phyloP scores from a whole-genome alignment of 35 echinoderm and acorn worm genomes.

The Strongylocentrotus purpuratus region DNA sequence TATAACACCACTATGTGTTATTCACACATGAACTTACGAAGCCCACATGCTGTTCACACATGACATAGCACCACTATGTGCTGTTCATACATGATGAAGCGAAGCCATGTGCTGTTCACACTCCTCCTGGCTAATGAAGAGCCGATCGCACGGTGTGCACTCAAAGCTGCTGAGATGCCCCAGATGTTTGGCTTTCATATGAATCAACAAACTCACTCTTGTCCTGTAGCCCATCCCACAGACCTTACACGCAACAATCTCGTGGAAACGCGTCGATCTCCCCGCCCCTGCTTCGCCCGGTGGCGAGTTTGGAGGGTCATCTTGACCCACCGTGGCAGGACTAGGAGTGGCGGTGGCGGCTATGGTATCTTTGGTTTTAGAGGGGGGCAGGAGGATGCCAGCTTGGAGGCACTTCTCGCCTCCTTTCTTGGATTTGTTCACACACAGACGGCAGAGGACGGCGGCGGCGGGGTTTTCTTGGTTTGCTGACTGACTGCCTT shows the following conservation, averaged over 20 bases:
- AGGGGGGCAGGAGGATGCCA: neutral
- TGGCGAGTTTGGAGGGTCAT: neutral
- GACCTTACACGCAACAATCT: conserved; percentile 29
- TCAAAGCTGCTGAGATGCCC: conserved; percentile 23
- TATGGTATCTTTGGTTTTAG: neutral
- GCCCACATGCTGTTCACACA: neutral
- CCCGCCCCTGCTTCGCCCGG: neutral
- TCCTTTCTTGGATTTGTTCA: conserved; percentile 15
- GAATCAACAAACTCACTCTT: neutral
- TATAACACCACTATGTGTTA: neutral
- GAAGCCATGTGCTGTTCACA: conserved; percentile 19
- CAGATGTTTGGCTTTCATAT: conserved; percentile 35
- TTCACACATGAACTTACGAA: neutral
- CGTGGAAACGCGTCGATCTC: conserved; percentile 17
- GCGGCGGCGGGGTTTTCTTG: neutral
- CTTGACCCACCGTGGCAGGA: neutral
- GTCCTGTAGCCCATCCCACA: conserved; percentile 43
- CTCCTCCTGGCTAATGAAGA: conserved; percentile 33
- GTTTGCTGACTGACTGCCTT: neutral
- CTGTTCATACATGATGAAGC: conserved; percentile 29
- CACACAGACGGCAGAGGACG: neutral
- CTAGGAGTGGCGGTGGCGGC: neutral
- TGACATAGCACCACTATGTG: neutral
- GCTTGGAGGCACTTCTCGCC: neutral
- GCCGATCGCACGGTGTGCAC: conserved; percentile 13